phyloP scores from a whole-genome alignment of 2,113 vertebrate genomes.

The Amblyopsis rosae region DNA sequence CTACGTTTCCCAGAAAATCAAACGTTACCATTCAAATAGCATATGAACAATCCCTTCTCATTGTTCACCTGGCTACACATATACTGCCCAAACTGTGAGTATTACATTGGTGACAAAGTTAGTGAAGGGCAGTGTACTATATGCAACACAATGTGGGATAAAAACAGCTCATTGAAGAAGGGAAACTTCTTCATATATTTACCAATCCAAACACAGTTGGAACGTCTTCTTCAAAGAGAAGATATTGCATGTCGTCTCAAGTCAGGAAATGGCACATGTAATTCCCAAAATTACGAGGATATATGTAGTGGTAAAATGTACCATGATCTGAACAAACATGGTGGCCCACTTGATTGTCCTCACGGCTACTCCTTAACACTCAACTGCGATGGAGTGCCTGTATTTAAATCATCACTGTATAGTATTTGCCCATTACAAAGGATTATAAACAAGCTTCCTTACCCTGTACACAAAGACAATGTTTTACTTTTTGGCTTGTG shows the following conservation, averaged over 20 bases:
- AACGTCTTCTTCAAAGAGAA: conserved; percentile 37
- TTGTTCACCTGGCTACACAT: no score
- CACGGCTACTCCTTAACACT: no score
- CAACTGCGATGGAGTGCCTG: conserved; percentile 18
- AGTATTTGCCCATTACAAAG: conserved; percentile 34
- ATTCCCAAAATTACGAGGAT: conserved; percentile 31
- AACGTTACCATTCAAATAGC: no score
- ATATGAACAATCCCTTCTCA: no score
- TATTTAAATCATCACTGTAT: conserved; percentile 29
- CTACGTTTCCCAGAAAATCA: no score
- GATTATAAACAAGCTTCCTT: conserved; percentile 36
- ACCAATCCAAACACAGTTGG: conserved; percentile 46
- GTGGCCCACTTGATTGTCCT: conserved; percentile 32
- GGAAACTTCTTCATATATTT: conserved; percentile 43
- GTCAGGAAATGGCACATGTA: conserved; percentile 25
- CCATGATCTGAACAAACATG: conserved; percentile 28
- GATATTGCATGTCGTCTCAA: conserved; percentile 27
- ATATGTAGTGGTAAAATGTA: conserved; percentile 30
- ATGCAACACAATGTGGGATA: conserved; percentile 33
- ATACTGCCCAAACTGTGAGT: conserved; percentile 44
- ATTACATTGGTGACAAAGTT: conserved; percentile 29
- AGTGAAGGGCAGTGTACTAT: conserved; percentile 32
- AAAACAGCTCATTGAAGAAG: conserved; percentile 37
- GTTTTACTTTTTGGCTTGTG: conserved; percentile 36
- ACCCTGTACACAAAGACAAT: conserved; percentile 26